Percentiles rank a stretch among this genome's conserved stretches.
These are phyloP conservation scores for Emydocephalus ijimae DNA, from an alignment of 2,113 vertebrate species.

Conservation along the genomic window DNA sequence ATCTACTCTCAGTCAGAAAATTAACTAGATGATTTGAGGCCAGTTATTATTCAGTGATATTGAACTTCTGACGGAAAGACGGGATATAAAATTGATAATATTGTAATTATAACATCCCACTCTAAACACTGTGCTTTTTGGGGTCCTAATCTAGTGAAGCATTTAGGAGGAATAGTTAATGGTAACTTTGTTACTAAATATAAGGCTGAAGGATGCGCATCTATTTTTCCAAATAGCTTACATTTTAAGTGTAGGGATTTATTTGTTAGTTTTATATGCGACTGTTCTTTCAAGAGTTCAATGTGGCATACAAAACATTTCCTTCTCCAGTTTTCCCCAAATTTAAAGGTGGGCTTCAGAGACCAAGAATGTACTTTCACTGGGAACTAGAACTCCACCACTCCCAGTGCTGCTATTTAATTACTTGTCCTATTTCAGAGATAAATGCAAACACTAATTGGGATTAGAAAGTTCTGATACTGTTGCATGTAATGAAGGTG, in stretches of 20 bases:
- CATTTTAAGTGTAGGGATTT: background rate
- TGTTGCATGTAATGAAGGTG: background rate
- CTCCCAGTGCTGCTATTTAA: background rate
- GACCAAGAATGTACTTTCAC: background rate
- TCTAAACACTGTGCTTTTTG: background rate
- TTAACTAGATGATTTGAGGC: background rate
- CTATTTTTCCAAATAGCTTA: background rate
- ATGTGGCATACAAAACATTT: background rate
- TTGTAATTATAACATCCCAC: background rate
- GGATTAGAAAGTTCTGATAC: background rate
- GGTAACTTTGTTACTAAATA: background rate
- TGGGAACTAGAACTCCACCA: background rate
- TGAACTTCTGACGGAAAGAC: background rate
- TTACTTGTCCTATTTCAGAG: background rate
- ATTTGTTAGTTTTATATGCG: background rate
- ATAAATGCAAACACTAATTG: background rate
- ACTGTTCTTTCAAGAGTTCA: background rate
- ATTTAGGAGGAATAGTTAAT: background rate
- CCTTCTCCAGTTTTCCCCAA: background rate
- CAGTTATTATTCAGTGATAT: background rate
- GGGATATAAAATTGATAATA: background rate
- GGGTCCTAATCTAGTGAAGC: background rate
- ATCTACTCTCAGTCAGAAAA: background rate
- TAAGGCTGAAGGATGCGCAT: background rate
- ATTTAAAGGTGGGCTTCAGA: background rate